phyloP scores from a whole-genome alignment of 2,113 vertebrate genomes.

The Myotis lucifugus region DNA sequence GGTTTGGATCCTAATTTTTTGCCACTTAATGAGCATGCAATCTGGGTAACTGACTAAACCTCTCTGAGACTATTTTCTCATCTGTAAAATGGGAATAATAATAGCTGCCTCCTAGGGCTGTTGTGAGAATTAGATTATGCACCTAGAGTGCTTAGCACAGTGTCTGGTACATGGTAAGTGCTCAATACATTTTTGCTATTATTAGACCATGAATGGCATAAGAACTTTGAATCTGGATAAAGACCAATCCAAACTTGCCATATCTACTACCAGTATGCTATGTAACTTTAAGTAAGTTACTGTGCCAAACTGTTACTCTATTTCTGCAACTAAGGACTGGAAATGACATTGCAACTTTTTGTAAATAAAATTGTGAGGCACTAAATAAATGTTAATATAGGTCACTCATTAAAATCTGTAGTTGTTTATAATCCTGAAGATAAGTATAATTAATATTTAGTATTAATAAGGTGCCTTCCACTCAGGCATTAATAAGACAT shows the following conservation, averaged over 20 bases:
- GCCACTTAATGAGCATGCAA: not conserved
- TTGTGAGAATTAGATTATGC: not conserved
- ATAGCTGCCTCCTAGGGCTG: not conserved
- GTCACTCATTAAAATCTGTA: conserved; percentile 39
- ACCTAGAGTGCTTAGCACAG: not conserved
- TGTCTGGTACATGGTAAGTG: not conserved
- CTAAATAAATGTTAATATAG: conserved; percentile 39
- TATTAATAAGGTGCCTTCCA: conserved; percentile 44
- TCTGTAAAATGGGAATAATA: not conserved
- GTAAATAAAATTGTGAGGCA: conserved; percentile 26
- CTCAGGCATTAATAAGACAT: conserved; percentile 49
- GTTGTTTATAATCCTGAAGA: conserved; percentile 34
- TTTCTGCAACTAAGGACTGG: not conserved
- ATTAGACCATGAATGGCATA: not conserved
- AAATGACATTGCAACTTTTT: not conserved
- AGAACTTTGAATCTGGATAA: not conserved
- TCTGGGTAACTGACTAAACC: not conserved
- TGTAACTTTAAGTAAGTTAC: not conserved
- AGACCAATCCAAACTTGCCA: not conserved
- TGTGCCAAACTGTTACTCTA: not conserved
- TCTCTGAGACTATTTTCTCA: not conserved
- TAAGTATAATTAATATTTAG: conserved; percentile 58
- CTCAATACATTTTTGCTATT: not conserved
- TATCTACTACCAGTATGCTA: not conserved
- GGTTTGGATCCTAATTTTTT: not conserved